Base-by-base conservation (phyloP, 2,797 vertebrate genomes). In the Gadopsis marmoratus region DNA sequence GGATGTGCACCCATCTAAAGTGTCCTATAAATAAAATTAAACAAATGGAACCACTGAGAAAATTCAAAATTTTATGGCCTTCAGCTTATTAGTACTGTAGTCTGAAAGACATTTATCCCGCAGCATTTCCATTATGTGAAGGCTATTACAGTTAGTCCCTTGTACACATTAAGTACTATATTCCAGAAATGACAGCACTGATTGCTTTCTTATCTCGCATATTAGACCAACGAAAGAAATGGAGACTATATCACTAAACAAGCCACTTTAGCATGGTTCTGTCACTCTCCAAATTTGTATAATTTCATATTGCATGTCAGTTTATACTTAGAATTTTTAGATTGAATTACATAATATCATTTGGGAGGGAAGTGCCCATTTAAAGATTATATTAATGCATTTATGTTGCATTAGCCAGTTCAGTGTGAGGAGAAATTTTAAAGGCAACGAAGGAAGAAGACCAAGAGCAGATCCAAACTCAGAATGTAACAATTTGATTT, bases 181-280 rank as follows among this genome's bases (percentile, higher is more conserved):
- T 69, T 69, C 29, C 63, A 76, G 29, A 72, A 72, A 56, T 68
- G 53, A 59, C 79, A 77, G 60, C 50, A 19, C 39, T 74, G 72
- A 86, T 50, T 53, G 76, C 62, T 82, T 87, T 79, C 70, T 81
- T 81, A 84, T 87, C 78, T 80, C 2, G 16, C 21, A 41, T 41
- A 65, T 74, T 23, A 76, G 75, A 74, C 54, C 54, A 33, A 51
- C 62, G 61, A 59, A 45, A 68, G 41, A 81, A 73, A 78, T 62
- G 56, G 51, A 78, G 69, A 76, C 13, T 51, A 33, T 70, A 23
- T 31, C 6, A 8, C 39, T 37, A 62, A 79, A 75, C 48, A 82
- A 60, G 68, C 48, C 60, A 19, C 58, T 71, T 69, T 14, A 45
- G n/a, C 13, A 16, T 33, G 19, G 10, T 33, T 80, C n/a, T 69